phyloP scores from a whole-genome alignment of 2,113 vertebrate species.

The Elaphurus davidianus region DNA sequence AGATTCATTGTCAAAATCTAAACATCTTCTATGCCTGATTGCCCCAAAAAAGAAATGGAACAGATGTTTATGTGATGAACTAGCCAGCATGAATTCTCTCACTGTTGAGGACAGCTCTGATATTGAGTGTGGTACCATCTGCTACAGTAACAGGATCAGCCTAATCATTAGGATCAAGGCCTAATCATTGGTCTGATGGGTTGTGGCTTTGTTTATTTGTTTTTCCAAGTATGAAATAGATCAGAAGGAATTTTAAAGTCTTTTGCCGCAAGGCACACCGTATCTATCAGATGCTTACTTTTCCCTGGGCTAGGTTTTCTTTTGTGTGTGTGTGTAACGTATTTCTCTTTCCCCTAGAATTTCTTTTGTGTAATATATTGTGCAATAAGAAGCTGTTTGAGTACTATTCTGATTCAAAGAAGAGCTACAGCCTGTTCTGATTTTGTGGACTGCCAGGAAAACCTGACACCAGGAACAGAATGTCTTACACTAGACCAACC shows the following conservation, averaged over 20 bases:
- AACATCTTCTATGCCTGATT: constrained; percentile 11
- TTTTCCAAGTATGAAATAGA: background rate
- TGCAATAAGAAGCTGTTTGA: background rate
- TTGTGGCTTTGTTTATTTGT: background rate
- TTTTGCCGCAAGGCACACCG: background rate
- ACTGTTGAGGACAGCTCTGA: background rate
- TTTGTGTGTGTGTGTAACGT: background rate
- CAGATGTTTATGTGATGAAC: background rate
- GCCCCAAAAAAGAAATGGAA: background rate
- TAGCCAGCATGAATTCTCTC: background rate
- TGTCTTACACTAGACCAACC: background rate
- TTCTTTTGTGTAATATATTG: background rate
- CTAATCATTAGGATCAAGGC: too few relatives aligned
- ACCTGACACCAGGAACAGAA: background rate
- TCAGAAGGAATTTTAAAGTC: background rate
- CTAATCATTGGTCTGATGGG: background rate
- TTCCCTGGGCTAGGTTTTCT: background rate
- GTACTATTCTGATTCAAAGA: background rate
- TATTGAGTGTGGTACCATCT: background rate
- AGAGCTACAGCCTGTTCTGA: background rate
- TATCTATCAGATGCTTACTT: background rate
- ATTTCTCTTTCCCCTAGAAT: background rate
- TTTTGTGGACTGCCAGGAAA: background rate
- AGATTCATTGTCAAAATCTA: constrained; percentile 47
- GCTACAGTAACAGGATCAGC: background rate